Base-by-base conservation (phyloP, 2,888 invertebrate species). In the Gerris lacustris region DNA sequence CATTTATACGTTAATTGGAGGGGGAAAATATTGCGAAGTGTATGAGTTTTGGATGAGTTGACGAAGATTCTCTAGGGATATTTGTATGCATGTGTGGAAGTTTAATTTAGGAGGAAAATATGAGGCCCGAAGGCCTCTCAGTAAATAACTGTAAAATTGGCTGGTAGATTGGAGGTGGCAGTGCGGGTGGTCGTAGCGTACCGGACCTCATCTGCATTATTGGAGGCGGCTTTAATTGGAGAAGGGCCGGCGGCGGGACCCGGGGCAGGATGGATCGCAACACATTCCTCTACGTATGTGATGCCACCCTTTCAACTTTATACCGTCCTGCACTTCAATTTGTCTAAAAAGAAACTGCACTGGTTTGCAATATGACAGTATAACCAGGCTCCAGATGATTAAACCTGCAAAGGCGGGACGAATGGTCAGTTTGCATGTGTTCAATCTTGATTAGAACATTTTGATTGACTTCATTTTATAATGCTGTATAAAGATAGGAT, bases 201-300 rank as follows among this genome's bases (percentile, higher is more conserved):
- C 55, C 15, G 55, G 55, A 55, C 55, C 55, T 55, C 55, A 55
- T 55, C 55, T 55, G 55, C 55, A 55, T 55, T 55, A 55, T 55
- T 55, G 55, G 55, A 55, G 55, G 55, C 55, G 55, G 55, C 55
- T 2, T 55, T 55, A 55, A 55, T 55, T 55, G 55, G 55, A 11
- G 55, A 55, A 55, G 31, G 15, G 15, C 55, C 55, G 11, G 11
- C 55, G 15, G 55, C 55, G 55, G 55, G 55, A 31, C 31, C 31
- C 31, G 31, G 31, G 31, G 31, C 31, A 31, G 31, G 31, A 31
- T 31, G 31, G 31, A 31, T 31, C 55, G 15, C 9, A 55, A 15
- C 9, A 55, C 9, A 55, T 55, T 55, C 55, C 55, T 55, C 55
- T 11, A 55, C 55, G 55, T 55, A 55, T 55, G 55, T 15, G 11